Conservation (phyloP, 2,888 invertebrate species). For the Thymelicus sylvestris region DNA sequence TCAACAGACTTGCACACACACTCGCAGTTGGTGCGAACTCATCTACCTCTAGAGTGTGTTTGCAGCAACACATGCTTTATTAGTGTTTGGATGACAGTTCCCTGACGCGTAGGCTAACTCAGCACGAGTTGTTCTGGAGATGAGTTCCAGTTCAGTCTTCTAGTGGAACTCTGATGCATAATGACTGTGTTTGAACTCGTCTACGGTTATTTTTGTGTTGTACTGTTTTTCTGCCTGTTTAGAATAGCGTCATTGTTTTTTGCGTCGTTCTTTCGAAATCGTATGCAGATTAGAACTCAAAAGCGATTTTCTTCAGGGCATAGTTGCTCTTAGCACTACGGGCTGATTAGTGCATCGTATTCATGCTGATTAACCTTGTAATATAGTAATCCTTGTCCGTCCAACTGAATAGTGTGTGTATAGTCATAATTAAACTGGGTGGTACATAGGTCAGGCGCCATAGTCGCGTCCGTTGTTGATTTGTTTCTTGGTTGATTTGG, state of each 20-base stretch:
- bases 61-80: conserved; percentile 23
- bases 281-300: no score
- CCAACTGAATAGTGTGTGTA: no score
- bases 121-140: neutral
- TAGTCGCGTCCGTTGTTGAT: no score
- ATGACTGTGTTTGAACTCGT: neutral
- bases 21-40: conserved; percentile 37
- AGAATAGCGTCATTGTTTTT: neutral
- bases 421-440: no score
- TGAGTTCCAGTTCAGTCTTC: neutral
- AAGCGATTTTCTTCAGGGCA: no score
- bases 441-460: no score
- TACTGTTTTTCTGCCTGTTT: neutral
- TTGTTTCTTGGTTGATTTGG: no score
- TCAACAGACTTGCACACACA: conserved; percentile 48
- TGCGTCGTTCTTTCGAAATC: no score
- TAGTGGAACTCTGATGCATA: neutral
- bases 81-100: conserved; percentile 11
- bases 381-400: no score
- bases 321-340: no score
- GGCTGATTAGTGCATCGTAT: no score
- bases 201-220: neutral
- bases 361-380: no score
- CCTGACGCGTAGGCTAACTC: neutral
- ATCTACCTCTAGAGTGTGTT: conserved; percentile 41